Evolutionary conservation across 2,797 vertebrate species (phyloP).

Genomic region (Chelmon rostratus): DNA sequence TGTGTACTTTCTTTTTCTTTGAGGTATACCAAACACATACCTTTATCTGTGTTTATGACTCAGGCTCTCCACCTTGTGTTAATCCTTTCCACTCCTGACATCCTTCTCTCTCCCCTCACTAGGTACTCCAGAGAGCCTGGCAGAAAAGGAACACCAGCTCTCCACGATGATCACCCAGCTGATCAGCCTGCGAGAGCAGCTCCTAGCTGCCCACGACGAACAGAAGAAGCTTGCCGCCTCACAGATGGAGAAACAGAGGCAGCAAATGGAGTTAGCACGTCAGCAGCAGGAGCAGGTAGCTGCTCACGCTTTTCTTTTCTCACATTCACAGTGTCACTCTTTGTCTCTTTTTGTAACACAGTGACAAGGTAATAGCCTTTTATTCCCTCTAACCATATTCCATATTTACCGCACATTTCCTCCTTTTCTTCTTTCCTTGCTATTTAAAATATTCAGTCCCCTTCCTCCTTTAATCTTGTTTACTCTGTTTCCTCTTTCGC

Average conservation of each 20-base stretch:
- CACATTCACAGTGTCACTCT: slow-evolving; percentile 1
- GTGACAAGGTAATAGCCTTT: background rate
- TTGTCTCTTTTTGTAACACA: slow-evolving; percentile 1
- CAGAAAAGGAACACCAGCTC: slow-evolving; percentile 98
- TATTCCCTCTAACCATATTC: background rate
- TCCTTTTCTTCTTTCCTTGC: background rate
- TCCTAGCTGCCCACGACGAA: slow-evolving; percentile 97
- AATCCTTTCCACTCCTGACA: slow-evolving; percentile 41
- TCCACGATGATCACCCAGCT: slow-evolving; percentile 99
- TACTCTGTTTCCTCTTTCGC: slow-evolving; percentile 41
- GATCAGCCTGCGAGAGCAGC: slow-evolving; percentile 98
- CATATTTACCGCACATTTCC: background rate
- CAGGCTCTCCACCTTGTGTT: slow-evolving; percentile 35
- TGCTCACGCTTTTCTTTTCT: slow-evolving; percentile 31
- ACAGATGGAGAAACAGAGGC: slow-evolving; percentile 99
- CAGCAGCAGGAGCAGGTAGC: slow-evolving; percentile 99
- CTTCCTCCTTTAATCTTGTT: slow-evolving; percentile 48
- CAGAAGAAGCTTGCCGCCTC: slow-evolving; percentile 99
- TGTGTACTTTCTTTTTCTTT: slow-evolving; percentile 3
- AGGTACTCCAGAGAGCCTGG: slow-evolving; percentile 99
- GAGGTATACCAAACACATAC: slow-evolving; percentile 17
- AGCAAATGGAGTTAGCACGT: slow-evolving; percentile 99
- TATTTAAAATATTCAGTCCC: slow-evolving; percentile 15
- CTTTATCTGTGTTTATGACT: slow-evolving; percentile 26
- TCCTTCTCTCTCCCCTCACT: slow-evolving; percentile 19